phyloP scores from a whole-genome alignment of 2,797 vertebrate species.

The Clarias laeviceps region DNA sequence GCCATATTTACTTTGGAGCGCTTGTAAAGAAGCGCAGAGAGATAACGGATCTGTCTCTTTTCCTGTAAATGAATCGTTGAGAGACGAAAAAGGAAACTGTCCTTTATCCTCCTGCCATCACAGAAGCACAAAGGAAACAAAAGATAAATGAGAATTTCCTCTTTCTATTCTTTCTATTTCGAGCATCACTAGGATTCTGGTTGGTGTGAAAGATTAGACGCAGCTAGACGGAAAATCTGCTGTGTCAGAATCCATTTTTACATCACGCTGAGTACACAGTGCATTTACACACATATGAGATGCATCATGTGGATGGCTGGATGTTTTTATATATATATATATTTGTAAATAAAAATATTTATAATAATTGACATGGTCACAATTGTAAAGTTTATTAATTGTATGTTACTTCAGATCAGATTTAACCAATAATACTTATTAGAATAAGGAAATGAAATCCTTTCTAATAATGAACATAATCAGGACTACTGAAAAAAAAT shows the following conservation, averaged over 20 bases:
- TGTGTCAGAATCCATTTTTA: conserved; percentile 4
- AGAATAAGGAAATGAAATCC: background rate
- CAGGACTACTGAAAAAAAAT: background rate
- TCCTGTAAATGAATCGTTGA: conserved; percentile 57
- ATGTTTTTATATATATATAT: background rate
- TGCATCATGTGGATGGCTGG: background rate
- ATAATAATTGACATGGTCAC: background rate
- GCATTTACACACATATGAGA: background rate
- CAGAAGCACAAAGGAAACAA: conserved; percentile 36
- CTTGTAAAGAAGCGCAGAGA: conserved; percentile 41
- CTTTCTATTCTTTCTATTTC: conserved; percentile 41
- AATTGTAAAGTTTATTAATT: background rate
- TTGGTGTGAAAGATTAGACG: background rate
- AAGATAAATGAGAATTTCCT: conserved; percentile 35
- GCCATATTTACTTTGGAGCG: conserved; percentile 56
- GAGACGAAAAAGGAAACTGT: conserved; percentile 51
- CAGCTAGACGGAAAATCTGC: conserved; percentile 2
- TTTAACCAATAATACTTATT: background rate
- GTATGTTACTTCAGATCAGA: background rate
- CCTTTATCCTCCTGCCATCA: conserved; percentile 44
- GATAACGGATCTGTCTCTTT: conserved; percentile 55
- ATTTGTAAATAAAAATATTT: no score
- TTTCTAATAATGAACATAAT: background rate
- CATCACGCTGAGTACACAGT: background rate
- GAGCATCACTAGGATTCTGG: conserved; percentile 1